phyloP scores from a whole-genome alignment of 2,888 invertebrate species.

The Tinea semifulvella region DNA sequence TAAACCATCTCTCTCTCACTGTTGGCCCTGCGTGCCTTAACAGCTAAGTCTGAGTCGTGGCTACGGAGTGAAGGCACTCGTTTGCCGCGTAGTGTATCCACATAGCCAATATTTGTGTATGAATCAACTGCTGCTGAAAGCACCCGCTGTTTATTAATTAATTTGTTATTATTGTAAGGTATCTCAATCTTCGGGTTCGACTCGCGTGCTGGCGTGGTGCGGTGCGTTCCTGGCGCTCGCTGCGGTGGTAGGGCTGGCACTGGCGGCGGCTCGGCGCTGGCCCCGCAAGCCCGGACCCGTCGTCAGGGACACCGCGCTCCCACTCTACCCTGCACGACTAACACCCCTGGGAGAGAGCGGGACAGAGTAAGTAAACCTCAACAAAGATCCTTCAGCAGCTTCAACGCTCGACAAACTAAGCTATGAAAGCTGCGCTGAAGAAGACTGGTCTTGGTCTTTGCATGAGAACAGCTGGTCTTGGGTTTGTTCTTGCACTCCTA shows the following conservation, averaged over 20 bases:
- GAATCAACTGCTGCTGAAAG: no score
- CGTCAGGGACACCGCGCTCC: not conserved
- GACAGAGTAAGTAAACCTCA: not conserved
- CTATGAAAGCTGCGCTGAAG: no score
- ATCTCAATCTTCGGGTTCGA: conserved; percentile 17
- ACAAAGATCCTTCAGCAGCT: conserved; percentile 18
- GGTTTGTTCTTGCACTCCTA: no score
- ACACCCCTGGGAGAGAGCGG: conserved; percentile 1
- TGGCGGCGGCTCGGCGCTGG: conserved; percentile 32
- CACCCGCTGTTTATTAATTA: no score
- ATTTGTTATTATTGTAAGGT: no score
- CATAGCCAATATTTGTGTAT: no score
- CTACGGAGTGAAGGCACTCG: no score
- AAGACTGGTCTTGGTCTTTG: no score
- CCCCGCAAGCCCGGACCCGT: conserved; percentile 20
- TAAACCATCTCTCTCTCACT: no score
- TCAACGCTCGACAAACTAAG: conserved; percentile 22
- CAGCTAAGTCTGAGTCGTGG: no score
- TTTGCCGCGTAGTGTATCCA: no score
- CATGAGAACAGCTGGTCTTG: conserved; percentile 21
- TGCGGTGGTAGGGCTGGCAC: conserved; percentile 31
- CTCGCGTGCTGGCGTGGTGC: conserved; percentile 34
- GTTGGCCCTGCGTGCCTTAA: no score
- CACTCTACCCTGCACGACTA: not conserved
- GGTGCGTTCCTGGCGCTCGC: conserved; percentile 29